These are phyloP conservation scores for Keiferia lycopersicella DNA, from an alignment of 2,888 invertebrate genomes.

Conservation along the genomic window DNA sequence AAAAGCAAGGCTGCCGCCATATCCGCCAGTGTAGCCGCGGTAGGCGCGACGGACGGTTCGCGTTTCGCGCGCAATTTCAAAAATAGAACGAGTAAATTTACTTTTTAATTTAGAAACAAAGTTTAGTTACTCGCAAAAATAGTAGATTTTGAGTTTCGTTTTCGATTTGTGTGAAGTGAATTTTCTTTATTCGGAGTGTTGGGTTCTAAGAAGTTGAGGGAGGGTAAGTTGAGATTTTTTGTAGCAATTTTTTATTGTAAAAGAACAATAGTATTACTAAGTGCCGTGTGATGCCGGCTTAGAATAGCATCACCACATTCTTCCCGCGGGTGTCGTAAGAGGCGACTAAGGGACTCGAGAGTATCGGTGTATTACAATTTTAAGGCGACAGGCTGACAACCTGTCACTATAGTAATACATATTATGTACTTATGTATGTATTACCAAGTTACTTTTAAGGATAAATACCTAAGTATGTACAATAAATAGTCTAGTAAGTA, in stretches of 20 bases:
- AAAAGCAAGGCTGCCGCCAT: not conserved
- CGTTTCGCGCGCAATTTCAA: slow-evolving; percentile 5
- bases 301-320: too few species aligned
- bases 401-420: too few species aligned
- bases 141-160: not conserved
- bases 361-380: too few species aligned
- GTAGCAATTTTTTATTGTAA: not conserved
- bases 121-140: slow-evolving; percentile 15
- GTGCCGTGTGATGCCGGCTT: too few species aligned
- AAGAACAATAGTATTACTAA: not conserved
- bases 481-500: too few species aligned
- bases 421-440: too few species aligned
- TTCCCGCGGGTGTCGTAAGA: too few species aligned
- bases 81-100: slow-evolving; percentile 20
- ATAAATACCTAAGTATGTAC: too few species aligned
- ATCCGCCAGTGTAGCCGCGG: not conserved
- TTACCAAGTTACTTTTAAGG: too few species aligned
- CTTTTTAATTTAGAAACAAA: slow-evolving; percentile 2
- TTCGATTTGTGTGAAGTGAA: slow-evolving; percentile 11
- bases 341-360: too few species aligned
- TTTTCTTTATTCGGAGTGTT: slow-evolving; percentile 7
- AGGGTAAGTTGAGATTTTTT: not conserved
- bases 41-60: not conserved
- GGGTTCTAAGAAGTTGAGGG: not conserved
- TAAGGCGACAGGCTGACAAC: too few species aligned